Percentiles rank a stretch among this genome's conserved stretches.
These are phyloP conservation scores for Sebastes minor DNA, from an alignment of 2,797 vertebrate species.

Conservation along the genomic window DNA sequence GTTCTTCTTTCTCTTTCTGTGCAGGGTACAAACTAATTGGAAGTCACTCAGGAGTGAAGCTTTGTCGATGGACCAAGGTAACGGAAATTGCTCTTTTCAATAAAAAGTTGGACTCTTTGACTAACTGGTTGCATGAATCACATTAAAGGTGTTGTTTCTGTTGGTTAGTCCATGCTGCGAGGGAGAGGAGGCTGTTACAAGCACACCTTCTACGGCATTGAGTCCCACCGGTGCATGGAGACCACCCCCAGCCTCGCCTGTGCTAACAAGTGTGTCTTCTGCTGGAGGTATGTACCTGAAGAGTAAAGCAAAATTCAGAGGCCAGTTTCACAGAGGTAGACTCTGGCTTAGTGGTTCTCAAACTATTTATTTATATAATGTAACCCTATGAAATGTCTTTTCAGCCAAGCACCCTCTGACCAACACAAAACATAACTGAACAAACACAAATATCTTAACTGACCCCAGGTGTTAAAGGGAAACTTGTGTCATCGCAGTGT, in stretches of 20 bases:
- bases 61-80: slow-evolving; percentile 98
- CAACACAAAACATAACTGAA: background rate
- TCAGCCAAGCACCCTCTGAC: no score
- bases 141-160: background rate
- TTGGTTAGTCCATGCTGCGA: slow-evolving; percentile 89
- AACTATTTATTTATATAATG: background rate
- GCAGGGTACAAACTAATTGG: slow-evolving; percentile 94
- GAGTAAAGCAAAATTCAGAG: background rate
- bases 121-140: background rate
- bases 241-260: slow-evolving; percentile 94
- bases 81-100: background rate
- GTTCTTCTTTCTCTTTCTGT: slow-evolving; percentile 26
- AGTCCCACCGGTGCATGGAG: slow-evolving; percentile 98
- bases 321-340: background rate
- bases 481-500: no score
- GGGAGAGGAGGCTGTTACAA: slow-evolving; percentile 97
- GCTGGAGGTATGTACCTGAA: slow-evolving; percentile 89
- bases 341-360: background rate
- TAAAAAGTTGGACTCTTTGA: background rate
- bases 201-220: slow-evolving; percentile 95
- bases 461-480: background rate
- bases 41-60: slow-evolving; percentile 96
- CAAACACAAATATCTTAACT: background rate
- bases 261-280: slow-evolving; percentile 97
- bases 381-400: background rate